Evolutionary conservation across 2,113 vertebrate species (phyloP).

Genomic region (Phyllostomus hastatus): DNA sequence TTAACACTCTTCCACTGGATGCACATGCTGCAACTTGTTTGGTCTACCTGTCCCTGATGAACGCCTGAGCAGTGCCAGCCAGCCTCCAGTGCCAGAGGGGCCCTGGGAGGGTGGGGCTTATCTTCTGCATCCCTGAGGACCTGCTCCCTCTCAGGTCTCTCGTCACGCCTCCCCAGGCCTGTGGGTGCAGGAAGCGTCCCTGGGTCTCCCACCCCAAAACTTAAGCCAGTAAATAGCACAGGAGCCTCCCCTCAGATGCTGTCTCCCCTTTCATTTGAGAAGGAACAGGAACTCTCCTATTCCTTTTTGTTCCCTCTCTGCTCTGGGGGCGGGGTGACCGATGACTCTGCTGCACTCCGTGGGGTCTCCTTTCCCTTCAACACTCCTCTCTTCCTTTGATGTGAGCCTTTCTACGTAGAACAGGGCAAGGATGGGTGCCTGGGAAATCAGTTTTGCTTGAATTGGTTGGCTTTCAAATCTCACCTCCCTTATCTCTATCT

Average conservation of each 20-base stretch:
- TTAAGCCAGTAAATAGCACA: not conserved
- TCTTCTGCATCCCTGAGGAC: not conserved
- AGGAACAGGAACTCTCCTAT: no score
- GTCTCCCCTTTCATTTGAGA: not conserved
- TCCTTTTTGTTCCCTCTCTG: not conserved
- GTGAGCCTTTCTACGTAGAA: not conserved
- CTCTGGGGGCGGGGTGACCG: no score
- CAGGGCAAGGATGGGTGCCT: no score
- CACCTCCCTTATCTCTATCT: not conserved
- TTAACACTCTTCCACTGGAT: no score
- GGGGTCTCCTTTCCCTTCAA: not conserved
- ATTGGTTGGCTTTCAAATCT: not conserved
- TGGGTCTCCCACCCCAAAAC: not conserved
- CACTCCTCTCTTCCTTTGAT: fast-evolving
- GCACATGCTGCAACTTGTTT: no score
- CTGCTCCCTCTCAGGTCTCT: not conserved
- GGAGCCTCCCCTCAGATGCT: not conserved
- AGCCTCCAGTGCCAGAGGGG: not conserved
- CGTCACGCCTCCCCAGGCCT: not conserved
- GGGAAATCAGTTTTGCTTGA: not conserved
- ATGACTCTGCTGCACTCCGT: not conserved
- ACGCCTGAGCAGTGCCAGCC: no score
- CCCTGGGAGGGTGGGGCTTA: not conserved
- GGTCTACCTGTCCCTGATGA: no score
- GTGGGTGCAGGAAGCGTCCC: not conserved